These are phyloP conservation scores for Aphelinus certus DNA, from an alignment of 1,140 invertebrate genomes.

Conservation along the genomic window DNA sequence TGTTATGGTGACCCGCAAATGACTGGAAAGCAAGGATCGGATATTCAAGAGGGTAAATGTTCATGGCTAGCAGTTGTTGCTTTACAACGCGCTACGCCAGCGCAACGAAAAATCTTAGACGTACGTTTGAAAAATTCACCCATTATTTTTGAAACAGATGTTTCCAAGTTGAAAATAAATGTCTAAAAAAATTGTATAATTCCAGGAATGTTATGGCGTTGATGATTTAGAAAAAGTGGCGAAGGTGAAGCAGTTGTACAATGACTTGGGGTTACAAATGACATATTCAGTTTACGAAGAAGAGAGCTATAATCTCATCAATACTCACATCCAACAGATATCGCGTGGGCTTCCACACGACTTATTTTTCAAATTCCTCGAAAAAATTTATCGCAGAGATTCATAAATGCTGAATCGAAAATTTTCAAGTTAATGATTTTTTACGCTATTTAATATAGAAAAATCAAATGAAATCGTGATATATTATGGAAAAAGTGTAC, in stretches of 20 bases:
- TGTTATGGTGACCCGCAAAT: slow-evolving; percentile 87
- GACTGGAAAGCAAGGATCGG: slow-evolving; percentile 90
- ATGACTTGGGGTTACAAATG: slow-evolving; percentile 79
- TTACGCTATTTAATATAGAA: not conserved
- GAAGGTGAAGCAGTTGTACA: slow-evolving; percentile 82
- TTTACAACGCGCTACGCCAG: slow-evolving; percentile 77
- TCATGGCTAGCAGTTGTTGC: slow-evolving; percentile 93
- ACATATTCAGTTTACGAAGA: slow-evolving; percentile 88
- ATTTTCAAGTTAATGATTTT: not conserved
- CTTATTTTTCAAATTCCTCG: slow-evolving; percentile 83
- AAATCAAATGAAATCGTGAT: slow-evolving; percentile 14
- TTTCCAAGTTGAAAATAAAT: too few relatives aligned
- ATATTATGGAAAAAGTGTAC: not conserved
- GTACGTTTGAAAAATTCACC: slow-evolving; percentile 48
- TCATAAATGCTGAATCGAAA: slow-evolving; percentile 53
- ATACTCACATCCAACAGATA: slow-evolving; percentile 86
- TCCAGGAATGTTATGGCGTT: slow-evolving; percentile 80
- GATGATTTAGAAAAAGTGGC: slow-evolving; percentile 75
- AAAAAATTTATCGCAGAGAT: slow-evolving; percentile 80
- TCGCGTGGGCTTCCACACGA: slow-evolving; percentile 84
- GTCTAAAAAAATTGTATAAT: slow-evolving; percentile 10
- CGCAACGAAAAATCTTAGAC: slow-evolving; percentile 81
- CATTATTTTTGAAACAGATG: slow-evolving; percentile 10
- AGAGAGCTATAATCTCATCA: slow-evolving; percentile 82
- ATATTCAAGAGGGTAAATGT: slow-evolving; percentile 96